These are phyloP conservation scores for Caenorhabditis briggsae DNA, from an alignment of 1,140 invertebrate genomes.

Conservation along the genomic window DNA sequence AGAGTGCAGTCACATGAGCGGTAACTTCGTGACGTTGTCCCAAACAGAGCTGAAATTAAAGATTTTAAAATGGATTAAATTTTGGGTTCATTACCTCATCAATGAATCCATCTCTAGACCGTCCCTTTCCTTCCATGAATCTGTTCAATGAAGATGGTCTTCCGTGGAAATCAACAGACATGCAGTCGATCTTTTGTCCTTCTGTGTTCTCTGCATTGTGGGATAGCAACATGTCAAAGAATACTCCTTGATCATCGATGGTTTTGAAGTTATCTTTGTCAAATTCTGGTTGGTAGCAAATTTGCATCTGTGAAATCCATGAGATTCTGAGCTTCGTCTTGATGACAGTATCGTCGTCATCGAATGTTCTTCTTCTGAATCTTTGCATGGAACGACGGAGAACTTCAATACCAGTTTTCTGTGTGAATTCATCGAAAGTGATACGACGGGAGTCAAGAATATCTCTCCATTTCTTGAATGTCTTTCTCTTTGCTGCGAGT, in stretches of 20 bases:
- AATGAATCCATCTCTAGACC: slow-evolving; percentile 73
- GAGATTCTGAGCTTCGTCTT: slow-evolving; percentile 72
- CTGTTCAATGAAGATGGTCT: slow-evolving; percentile 73
- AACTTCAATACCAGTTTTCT: slow-evolving; percentile 70
- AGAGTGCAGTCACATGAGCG: slow-evolving; percentile 75
- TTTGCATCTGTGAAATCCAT: slow-evolving; percentile 77
- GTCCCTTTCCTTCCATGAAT: slow-evolving; percentile 77
- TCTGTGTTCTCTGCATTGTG: slow-evolving; percentile 76
- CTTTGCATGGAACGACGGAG: slow-evolving; percentile 74
- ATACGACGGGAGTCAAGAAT: slow-evolving; percentile 68
- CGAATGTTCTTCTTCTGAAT: slow-evolving; percentile 74
- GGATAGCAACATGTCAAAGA: slow-evolving; percentile 73
- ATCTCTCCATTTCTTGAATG: slow-evolving; percentile 70
- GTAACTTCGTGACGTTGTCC: slow-evolving; percentile 74
- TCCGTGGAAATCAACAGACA: slow-evolving; percentile 76
- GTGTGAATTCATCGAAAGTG: slow-evolving; percentile 76
- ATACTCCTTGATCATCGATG: slow-evolving; percentile 74
- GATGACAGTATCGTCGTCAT: slow-evolving; percentile 73
- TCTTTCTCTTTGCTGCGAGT: slow-evolving; percentile 65
- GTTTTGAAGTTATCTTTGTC: slow-evolving; percentile 72
- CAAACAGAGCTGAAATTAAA: slow-evolving; percentile 71
- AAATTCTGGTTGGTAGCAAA: slow-evolving; percentile 76
- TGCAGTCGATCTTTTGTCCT: slow-evolving; percentile 69
- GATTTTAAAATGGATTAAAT: too few relatives aligned
- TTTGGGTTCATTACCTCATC: slow-evolving; percentile 70